Percentiles rank a stretch among this genome's conserved stretches.
These are phyloP conservation scores for Agriopis marginaria DNA, from an alignment of 2,888 invertebrate species.

Conservation along the genomic window DNA sequence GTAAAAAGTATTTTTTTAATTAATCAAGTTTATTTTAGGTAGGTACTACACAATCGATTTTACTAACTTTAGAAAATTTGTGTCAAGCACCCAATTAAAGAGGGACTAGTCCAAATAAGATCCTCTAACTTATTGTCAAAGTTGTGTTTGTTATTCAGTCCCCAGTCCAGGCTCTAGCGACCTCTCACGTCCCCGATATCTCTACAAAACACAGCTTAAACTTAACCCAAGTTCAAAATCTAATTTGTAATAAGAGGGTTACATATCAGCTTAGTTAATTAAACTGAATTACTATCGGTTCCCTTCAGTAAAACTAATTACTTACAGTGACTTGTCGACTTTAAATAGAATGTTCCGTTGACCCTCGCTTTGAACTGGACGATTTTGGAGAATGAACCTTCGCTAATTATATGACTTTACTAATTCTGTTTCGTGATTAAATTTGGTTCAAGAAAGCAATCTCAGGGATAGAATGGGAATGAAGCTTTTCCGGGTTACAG, in stretches of 20 bases:
- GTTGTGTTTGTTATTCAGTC: slow-evolving; percentile 25
- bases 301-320: slow-evolving; percentile 44
- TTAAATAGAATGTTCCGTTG: slow-evolving; percentile 33
- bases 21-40: too few relatives aligned
- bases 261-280: slow-evolving; percentile 52
- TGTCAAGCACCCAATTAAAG: slow-evolving; percentile 12
- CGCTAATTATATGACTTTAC: slow-evolving; percentile 31
- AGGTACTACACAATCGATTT: background rate
- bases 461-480: slow-evolving; percentile 13
- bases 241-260: slow-evolving; percentile 53
- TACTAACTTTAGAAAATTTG: background rate
- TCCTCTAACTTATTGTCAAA: slow-evolving; percentile 24
- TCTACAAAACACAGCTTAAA: slow-evolving; percentile 46
- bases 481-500: slow-evolving; percentile 13
- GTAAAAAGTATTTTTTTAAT: too few relatives aligned
- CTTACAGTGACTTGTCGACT: slow-evolving; percentile 45
- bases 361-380: slow-evolving; percentile 41
- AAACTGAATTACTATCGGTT: slow-evolving; percentile 50
- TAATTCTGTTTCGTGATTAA: slow-evolving; percentile 33
- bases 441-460: slow-evolving; percentile 25
- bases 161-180: slow-evolving; percentile 21
- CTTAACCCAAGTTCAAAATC: slow-evolving; percentile 47
- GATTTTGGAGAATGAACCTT: slow-evolving; percentile 35
- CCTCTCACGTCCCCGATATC: slow-evolving; percentile 33
- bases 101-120: slow-evolving; percentile 5